Evolutionary conservation across 2,888 invertebrate genomes (phyloP), one percentile per base, ranked within the genome.

Genomic region (Caenorhabditis imperialis): DNA sequence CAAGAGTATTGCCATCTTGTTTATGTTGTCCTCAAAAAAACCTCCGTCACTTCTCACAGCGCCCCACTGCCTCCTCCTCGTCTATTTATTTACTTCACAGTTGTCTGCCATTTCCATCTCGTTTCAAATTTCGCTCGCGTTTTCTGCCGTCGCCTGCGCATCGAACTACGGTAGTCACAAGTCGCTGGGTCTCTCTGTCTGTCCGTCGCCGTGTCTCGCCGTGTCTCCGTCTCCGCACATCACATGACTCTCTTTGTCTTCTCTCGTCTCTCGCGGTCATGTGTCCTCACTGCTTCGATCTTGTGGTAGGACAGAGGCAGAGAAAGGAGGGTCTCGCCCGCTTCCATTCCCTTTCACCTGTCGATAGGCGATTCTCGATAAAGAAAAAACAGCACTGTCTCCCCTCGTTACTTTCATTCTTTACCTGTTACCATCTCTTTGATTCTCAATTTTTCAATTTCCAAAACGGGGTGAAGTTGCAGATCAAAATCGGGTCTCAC

Each of bases 401-500:
- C 65, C 45, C 38, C 18, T 33, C 37, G n/a, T 47, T 35, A 12
- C 35, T 22, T 25, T 51, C 40, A 38, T 38, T 44, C 33, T 12
- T 45, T 44, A 33, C 33, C 44, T 48, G 25, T 45, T 35, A 45
- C 22, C 1, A 35, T n/a, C 0, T 14, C 30, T 20, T 35, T 42
- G 14, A 54, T 60, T 70, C 40, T 10, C 18, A 42, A 50, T 30
- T 65, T 48, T 38, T 23, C 25, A 48, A 33, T 40, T 45, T 30
- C 10, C 6, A 10, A 30, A 30, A 10, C 10, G 7, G 10, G 6
- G 6, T 30, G 30, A 7, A 7, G 10, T 67, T 67, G 23, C 61
- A 70, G 70, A 70, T 70, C 70, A 61, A 48, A 61, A 70, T 61
- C 48, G 48, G 70, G 58, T 70, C 70, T 70, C 61, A 45, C 22